phyloP scores from a whole-genome alignment of 2,113 vertebrate genomes.

The Seriola rivoliana region DNA sequence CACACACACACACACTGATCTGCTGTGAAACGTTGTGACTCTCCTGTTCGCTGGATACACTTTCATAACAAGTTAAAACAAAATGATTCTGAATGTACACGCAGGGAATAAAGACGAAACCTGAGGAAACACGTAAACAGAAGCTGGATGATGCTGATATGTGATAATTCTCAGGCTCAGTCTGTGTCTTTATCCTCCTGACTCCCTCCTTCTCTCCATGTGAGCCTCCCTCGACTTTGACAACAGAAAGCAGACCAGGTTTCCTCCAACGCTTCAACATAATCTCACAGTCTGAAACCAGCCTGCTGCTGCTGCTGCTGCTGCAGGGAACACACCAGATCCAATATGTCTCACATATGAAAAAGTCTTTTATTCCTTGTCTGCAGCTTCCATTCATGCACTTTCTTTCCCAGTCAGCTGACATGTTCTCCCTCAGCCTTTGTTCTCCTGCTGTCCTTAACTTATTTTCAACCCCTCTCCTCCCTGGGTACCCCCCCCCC shows the following conservation, averaged over 20 bases:
- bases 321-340: background rate
- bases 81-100: background rate
- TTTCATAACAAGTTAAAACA: background rate
- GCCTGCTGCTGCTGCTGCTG: background rate
- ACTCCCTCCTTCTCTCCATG: background rate
- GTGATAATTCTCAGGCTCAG: background rate
- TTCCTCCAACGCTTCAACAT: constrained; percentile 80
- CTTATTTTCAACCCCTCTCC: constrained; percentile 47
- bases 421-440: constrained; percentile 43
- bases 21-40: background rate
- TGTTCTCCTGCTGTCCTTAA: constrained; percentile 47
- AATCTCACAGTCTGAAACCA: constrained; percentile 53
- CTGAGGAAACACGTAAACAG: too few relatives aligned
- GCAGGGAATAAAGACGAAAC: background rate
- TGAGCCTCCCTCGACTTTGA: constrained; percentile 23
- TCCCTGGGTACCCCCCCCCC: constrained; percentile 30
- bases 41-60: background rate
- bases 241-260: constrained; percentile 48
- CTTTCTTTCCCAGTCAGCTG: constrained; percentile 15
- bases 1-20: too few relatives aligned
- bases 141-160: background rate
- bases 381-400: constrained; percentile 27
- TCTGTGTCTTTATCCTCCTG: background rate
- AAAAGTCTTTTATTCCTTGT: background rate
- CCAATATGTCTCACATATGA: background rate